phyloP scores from a whole-genome alignment of 2,113 vertebrate genomes.

The Tragelaphus imberbis region DNA sequence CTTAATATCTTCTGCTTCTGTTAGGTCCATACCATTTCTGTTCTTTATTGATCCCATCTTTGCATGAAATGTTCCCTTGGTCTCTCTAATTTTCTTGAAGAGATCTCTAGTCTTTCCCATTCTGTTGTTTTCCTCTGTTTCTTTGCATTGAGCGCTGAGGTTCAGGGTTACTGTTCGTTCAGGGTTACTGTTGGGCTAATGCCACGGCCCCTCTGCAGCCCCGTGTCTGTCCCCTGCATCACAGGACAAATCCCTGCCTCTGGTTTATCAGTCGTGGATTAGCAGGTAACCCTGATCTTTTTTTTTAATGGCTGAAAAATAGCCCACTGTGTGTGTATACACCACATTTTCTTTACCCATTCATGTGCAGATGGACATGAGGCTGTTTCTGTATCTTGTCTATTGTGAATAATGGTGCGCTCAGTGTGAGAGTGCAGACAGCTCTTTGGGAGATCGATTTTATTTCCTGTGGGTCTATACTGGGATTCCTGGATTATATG shows the following conservation, averaged over 20 bases:
- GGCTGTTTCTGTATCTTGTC: neutral
- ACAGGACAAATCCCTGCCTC: neutral
- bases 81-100: too few species aligned
- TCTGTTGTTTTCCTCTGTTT: too few species aligned
- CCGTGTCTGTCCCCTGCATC: accelerated
- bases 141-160: too few species aligned
- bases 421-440: too few species aligned
- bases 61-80: too few species aligned
- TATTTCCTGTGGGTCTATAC: neutral
- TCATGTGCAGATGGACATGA: neutral
- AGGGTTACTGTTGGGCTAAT: neutral
- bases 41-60: too few species aligned
- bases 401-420: accelerated
- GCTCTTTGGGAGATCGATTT: neutral
- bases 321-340: accelerated
- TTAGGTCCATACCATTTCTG: too few species aligned
- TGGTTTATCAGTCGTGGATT: neutral
- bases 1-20: too few species aligned
- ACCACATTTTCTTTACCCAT: neutral
- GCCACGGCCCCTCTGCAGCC: accelerated
- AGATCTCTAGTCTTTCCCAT: too few species aligned
- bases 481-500: too few species aligned
- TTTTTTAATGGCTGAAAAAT: neutral
- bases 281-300: neutral
- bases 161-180: neutral